phyloP scores from a whole-genome alignment of 2,113 vertebrate genomes.

The Alectura lathami region DNA sequence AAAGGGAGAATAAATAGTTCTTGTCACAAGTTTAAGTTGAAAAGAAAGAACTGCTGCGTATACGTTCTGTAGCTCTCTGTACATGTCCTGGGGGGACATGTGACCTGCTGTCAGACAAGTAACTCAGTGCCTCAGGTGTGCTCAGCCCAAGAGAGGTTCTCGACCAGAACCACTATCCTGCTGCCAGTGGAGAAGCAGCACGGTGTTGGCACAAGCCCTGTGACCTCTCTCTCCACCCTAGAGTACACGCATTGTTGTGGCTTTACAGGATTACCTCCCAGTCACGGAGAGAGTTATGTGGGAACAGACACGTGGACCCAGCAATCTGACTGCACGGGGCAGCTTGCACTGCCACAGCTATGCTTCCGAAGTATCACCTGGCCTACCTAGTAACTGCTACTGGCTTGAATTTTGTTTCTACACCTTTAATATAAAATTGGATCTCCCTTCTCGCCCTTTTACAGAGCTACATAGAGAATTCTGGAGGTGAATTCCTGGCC shows the following conservation, averaged over 20 bases:
- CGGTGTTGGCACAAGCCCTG: not conserved
- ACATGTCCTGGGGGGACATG: not conserved
- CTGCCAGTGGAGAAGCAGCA: not conserved
- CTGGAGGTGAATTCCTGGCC: not conserved
- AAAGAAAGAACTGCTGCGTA: not conserved
- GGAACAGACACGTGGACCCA: not conserved
- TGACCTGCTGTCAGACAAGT: not conserved
- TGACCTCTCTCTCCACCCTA: not conserved
- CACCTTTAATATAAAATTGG: not conserved
- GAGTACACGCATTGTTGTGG: not conserved
- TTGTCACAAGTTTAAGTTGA: not conserved
- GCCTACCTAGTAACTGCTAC: not conserved
- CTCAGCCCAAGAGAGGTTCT: not conserved
- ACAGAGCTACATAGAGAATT: not conserved
- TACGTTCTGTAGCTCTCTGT: not conserved
- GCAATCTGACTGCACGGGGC: not conserved
- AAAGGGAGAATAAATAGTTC: not conserved
- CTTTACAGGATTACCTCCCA: not conserved
- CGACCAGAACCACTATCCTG: not conserved
- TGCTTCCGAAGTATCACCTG: not conserved
- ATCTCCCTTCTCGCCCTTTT: not conserved
- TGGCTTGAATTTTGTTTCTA: not conserved
- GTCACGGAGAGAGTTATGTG: rapidly evolving
- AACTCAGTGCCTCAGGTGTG: not conserved
- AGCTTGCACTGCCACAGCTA: not conserved